phyloP scores from a whole-genome alignment of 1,140 invertebrate species.

The Drosophila grimshawi region DNA sequence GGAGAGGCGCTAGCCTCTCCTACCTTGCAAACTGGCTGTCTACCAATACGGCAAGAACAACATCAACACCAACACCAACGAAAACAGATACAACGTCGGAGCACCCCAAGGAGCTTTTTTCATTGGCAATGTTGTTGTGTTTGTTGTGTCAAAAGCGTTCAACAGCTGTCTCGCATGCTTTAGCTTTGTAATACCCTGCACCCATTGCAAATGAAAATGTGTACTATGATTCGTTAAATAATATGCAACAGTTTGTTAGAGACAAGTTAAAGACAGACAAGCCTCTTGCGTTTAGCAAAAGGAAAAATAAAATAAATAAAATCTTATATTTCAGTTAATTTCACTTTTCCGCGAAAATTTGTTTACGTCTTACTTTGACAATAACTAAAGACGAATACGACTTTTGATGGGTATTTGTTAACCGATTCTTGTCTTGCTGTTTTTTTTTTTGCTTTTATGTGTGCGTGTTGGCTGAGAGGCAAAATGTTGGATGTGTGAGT shows the following conservation, averaged over 20 bases:
- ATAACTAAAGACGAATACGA: too few species aligned
- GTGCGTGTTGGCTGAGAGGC: slow-evolving; percentile 40
- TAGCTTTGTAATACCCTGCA: slow-evolving; percentile 18
- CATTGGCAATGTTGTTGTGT: slow-evolving; percentile 45
- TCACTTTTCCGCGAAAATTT: too few species aligned
- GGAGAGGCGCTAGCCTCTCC: slow-evolving; percentile 2
- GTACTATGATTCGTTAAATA: too few species aligned
- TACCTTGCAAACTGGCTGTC: neutral
- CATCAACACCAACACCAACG: slow-evolving; percentile 13
- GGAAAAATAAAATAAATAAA: too few species aligned
- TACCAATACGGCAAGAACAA: slow-evolving; percentile 18
- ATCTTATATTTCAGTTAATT: too few species aligned
- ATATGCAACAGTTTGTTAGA: too few species aligned
- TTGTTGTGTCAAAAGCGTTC: slow-evolving; percentile 66
- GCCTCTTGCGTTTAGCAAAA: too few species aligned
- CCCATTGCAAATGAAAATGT: too few species aligned
- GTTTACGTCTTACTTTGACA: too few species aligned
- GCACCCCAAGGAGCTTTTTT: slow-evolving; percentile 51
- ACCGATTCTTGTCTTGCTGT: neutral
- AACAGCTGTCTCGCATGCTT: slow-evolving; percentile 69
- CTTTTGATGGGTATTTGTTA: too few species aligned
- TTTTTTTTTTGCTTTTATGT: slow-evolving; percentile 5
- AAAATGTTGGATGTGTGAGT: slow-evolving; percentile 37
- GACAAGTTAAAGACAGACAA: too few species aligned
- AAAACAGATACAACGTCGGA: neutral